phyloP scores from a whole-genome alignment of 2,888 invertebrate genomes.

The Mesorhabditis belari region DNA sequence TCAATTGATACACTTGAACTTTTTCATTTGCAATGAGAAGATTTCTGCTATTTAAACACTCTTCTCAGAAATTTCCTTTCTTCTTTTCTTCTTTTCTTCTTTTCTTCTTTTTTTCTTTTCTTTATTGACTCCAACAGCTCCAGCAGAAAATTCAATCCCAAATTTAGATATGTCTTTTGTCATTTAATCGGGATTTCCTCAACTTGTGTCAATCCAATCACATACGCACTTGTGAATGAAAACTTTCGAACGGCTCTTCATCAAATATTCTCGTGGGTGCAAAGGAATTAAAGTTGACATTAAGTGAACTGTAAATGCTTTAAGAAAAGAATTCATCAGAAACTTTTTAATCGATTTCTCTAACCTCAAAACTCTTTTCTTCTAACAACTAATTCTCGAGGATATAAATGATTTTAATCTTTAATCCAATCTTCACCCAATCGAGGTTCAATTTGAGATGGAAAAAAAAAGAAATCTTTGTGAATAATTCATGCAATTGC shows the following conservation, averaged over 20 bases:
- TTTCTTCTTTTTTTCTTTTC: not conserved
- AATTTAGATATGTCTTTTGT: conserved; percentile 57
- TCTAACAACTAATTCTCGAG: no score
- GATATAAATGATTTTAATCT: no score
- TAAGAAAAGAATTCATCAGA: no score
- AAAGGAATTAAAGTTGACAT: no score
- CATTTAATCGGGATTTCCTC: conserved; percentile 76
- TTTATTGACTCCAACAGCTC: not conserved
- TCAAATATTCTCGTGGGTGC: conserved; percentile 13
- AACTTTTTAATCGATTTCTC: no score
- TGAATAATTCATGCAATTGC: no score
- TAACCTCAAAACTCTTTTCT: no score
- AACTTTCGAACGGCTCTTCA: conserved; percentile 64
- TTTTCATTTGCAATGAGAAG: not conserved
- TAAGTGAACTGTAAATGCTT: no score
- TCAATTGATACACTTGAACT: not conserved
- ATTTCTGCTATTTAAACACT: not conserved
- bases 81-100: not conserved
- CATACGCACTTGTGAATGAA: conserved; percentile 88
- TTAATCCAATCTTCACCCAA: no score
- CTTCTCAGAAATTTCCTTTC: not conserved
- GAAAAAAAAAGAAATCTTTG: no score
- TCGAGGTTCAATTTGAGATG: no score
- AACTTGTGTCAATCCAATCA: conserved; percentile 80
- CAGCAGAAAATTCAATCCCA: not conserved